Evolutionary conservation across 2,797 vertebrate species (phyloP).

Genomic region (Spheniscus humboldti): DNA sequence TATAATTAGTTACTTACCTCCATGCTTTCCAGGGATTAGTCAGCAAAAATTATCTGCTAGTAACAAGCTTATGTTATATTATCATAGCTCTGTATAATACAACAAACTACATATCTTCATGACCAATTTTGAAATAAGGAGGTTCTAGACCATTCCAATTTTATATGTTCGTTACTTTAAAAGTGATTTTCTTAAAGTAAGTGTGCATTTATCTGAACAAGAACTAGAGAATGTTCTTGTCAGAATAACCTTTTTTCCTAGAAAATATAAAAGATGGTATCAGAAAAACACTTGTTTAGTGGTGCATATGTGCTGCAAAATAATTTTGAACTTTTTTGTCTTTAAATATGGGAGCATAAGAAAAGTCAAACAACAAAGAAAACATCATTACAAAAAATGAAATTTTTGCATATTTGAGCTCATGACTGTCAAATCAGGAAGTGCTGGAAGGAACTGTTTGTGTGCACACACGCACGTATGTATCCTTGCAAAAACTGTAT

Average conservation of each 20-base stretch:
- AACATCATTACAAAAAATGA: background rate
- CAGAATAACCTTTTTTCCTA: background rate
- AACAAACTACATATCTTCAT: background rate
- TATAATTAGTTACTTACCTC: background rate
- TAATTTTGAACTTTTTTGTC: background rate
- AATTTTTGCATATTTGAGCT: background rate
- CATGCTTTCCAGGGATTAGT: background rate
- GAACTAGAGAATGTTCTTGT: background rate
- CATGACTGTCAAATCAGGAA: background rate
- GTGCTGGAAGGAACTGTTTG: background rate
- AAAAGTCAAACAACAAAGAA: background rate
- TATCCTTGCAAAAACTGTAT: background rate
- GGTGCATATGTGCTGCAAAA: background rate
- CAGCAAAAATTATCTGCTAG: background rate
- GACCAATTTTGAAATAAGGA: background rate
- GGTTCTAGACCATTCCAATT: background rate
- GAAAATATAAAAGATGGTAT: background rate
- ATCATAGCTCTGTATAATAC: background rate
- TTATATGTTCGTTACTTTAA: background rate
- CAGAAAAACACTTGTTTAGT: background rate
- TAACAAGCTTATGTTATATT: background rate
- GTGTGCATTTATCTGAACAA: background rate
- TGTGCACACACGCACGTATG: background rate
- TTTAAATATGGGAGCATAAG: background rate
- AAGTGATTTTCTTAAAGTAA: background rate